Conservation (phyloP, 2,113 vertebrate species). For the Anarhynchus alexandrinus region DNA sequence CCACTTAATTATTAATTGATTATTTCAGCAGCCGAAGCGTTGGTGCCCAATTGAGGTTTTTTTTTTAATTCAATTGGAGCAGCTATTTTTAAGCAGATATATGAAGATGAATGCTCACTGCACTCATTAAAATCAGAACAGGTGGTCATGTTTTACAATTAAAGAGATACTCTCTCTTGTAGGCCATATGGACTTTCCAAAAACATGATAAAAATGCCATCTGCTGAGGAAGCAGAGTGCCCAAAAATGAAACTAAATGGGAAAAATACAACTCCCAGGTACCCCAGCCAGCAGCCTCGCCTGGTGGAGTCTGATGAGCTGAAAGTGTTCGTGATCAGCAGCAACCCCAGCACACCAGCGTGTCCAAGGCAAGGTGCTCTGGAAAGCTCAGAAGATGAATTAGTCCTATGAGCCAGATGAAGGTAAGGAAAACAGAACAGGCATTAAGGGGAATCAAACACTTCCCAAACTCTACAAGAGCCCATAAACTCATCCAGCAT, state of each 20-base stretch:
- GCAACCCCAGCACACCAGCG: background rate
- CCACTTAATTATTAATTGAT: constrained; percentile 70
- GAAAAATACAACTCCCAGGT: constrained; percentile 50
- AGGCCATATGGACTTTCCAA: constrained; percentile 49
- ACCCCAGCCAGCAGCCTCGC: background rate
- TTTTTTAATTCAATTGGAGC: background rate
- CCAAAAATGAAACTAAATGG: constrained; percentile 4
- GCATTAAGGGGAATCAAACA: background rate
- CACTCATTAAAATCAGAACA: constrained; percentile 59
- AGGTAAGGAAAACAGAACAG: background rate
- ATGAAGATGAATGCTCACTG: constrained; percentile 11
- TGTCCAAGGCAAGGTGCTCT: background rate
- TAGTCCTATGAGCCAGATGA: background rate
- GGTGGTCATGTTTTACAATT: constrained; percentile 60
- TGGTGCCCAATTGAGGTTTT: background rate
- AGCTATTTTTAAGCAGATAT: constrained; percentile 49
- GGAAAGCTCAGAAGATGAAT: background rate
- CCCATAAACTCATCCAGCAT: background rate
- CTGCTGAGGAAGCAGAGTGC: constrained; percentile 26
- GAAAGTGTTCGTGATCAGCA: background rate
- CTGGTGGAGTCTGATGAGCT: background rate
- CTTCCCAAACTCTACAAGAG: background rate
- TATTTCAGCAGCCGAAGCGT: constrained; percentile 30
- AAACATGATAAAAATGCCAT: constrained; percentile 64
- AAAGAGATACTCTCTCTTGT: constrained; percentile 51